These are phyloP conservation scores for Papilio elwesi DNA, from an alignment of 2,888 invertebrate species.

Conservation along the genomic window DNA sequence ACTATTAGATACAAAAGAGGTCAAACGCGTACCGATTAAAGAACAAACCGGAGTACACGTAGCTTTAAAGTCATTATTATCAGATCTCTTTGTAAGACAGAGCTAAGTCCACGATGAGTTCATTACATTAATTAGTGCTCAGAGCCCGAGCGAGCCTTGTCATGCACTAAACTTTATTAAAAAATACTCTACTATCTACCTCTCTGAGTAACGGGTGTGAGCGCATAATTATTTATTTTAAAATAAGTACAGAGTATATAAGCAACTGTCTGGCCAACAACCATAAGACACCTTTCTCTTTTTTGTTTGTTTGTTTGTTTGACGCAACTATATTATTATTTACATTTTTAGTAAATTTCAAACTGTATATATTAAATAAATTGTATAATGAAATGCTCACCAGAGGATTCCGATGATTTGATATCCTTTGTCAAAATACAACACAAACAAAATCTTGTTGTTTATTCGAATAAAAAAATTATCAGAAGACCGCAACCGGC, in stretches of 20 bases:
- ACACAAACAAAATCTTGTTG: background rate
- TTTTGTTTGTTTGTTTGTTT: no score
- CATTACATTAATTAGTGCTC: conserved; percentile 5
- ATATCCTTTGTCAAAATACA: background rate
- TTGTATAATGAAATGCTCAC: background rate
- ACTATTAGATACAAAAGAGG: background rate
- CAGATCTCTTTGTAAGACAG: background rate
- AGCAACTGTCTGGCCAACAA: no score
- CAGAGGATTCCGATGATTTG: background rate
- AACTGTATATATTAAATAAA: background rate
- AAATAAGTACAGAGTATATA: no score
- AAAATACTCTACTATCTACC: background rate
- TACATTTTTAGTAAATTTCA: no score
- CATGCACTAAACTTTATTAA: background rate
- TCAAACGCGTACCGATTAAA: background rate
- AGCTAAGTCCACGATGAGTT: background rate
- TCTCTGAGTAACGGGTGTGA: no score
- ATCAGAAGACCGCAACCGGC: conserved; percentile 1
- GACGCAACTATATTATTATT: no score
- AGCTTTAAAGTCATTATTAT: conserved; percentile 6
- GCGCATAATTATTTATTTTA: no score
- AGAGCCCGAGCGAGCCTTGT: background rate
- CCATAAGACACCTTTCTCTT: no score
- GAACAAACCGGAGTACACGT: background rate
- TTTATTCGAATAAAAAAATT: background rate